phyloP scores from a whole-genome alignment of 2,113 vertebrate species.

The Motacilla tschutschensis region DNA sequence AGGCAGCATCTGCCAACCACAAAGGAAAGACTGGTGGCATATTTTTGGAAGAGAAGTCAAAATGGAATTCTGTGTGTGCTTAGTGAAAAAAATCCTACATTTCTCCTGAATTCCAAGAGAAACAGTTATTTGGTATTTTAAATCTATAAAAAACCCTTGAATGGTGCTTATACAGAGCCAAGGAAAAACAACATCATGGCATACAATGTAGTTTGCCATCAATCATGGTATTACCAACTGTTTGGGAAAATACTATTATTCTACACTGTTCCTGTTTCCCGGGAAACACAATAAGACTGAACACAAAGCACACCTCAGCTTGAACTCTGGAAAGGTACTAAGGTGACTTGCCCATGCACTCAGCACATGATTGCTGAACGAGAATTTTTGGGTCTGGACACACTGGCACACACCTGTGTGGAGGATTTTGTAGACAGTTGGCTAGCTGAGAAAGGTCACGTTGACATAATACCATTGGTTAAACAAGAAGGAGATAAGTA shows the following conservation, averaged over 20 bases:
- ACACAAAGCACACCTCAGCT: conserved; percentile 31
- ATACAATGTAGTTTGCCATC: conserved; percentile 5
- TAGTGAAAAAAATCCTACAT: not conserved
- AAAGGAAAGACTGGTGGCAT: not conserved
- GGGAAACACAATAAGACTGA: conserved; percentile 40
- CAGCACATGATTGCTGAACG: not conserved
- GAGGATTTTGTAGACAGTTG: too few relatives aligned
- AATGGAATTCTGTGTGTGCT: not conserved
- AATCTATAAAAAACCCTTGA: not conserved
- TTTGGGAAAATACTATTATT: conserved; percentile 10
- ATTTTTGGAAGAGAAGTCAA: not conserved
- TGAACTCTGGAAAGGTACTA: conserved; percentile 51
- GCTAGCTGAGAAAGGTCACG: too few relatives aligned
- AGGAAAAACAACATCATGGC: conserved; percentile 4
- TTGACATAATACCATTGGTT: too few relatives aligned
- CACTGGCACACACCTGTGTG: not conserved
- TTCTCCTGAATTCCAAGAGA: not conserved
- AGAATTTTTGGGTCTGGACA: conserved; percentile 20
- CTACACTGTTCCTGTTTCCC: conserved; percentile 26
- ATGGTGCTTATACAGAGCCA: not conserved
- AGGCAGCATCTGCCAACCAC: not conserved
- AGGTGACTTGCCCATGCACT: conserved; percentile 7
- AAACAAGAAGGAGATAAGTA: too few relatives aligned
- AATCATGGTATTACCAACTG: not conserved
- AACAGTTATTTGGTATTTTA: not conserved